Evolutionary conservation across 2,113 vertebrate genomes (phyloP), one percentile per base, ranked within the genome.

Genomic region (Alosa alosa): DNA sequence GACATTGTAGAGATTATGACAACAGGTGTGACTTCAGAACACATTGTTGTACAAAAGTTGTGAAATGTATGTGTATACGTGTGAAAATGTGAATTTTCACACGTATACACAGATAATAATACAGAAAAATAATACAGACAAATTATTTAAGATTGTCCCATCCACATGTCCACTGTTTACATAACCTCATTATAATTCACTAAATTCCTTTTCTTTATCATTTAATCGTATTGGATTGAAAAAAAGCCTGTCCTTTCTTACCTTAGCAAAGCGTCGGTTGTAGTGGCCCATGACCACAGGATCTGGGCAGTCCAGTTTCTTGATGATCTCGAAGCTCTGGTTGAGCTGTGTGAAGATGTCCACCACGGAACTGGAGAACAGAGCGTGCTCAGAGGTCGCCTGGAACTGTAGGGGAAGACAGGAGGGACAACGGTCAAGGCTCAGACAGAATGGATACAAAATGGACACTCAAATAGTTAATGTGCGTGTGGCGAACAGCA

Each of bases 321-420:
- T 97, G 92, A 99, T 98, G 89, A 99, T 99, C 92, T 98, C 98
- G 86, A 98, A 99, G 93, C 98, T 99, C 93, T 99, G 98, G 92
- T 98, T 99, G 92, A 99, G 97, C 92, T 99, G 98, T 0, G 98
- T 99, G 96, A 99, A 99, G 92, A 99, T 96, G 1, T 99, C 98
- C 89, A 99, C 98, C 94, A 99, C 98, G 0, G 98, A 99, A 92
- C 97, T 97, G 93, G 98, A 99, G 95, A 99, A 99, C 15, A 99
- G 95, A 1, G 97, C 98, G 0, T 99, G 98, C 90, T 99, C 98
- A 0, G 98, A 99, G 0, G 97, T 99, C 92, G 97, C 97, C 94
- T 98, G 98, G 93, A 99, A 99, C 98, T 99, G 88, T 44, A 89
- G 60, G 25, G 1, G 89, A 89, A 75, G 52, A 78, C 31, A 78